Evolutionary conservation across 1,140 invertebrate species (phyloP).

Genomic region (Nebria ingens): DNA sequence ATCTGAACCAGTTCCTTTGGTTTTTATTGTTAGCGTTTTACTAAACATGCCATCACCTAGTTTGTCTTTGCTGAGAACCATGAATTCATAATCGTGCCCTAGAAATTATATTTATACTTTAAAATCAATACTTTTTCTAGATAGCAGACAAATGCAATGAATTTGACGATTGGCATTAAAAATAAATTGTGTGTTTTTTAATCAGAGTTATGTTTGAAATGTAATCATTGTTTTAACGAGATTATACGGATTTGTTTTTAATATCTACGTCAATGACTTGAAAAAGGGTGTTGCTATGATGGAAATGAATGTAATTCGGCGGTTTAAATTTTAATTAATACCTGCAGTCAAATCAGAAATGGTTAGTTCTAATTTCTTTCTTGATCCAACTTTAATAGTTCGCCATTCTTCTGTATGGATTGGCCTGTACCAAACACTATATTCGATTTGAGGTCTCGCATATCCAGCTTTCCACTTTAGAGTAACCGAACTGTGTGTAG

Average conservation of each 20-base stretch:
- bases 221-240: too few relatives aligned
- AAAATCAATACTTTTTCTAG: background rate
- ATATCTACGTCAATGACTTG: too few relatives aligned
- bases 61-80: conserved; percentile 79
- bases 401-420: conserved; percentile 65
- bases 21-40: conserved; percentile 65
- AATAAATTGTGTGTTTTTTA: background rate
- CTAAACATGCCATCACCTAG: conserved; percentile 84
- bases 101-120: conserved; percentile 29
- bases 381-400: conserved; percentile 54
- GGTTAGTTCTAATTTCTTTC: conserved; percentile 64
- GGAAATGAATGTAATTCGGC: too few relatives aligned
- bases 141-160: background rate
- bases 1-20: conserved; percentile 43
- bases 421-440: conserved; percentile 73
- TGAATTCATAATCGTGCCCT: conserved; percentile 78
- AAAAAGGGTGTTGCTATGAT: too few relatives aligned
- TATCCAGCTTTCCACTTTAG: conserved; percentile 81
- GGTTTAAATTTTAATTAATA: conserved; percentile 17
- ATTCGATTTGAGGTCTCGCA: conserved; percentile 69
- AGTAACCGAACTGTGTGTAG: conserved; percentile 65
- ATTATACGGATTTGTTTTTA: background rate
- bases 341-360: conserved; percentile 65
- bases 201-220: background rate
- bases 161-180: background rate